phyloP scores from a whole-genome alignment of 2,113 vertebrate genomes.

The Corynorhinus townsendii region DNA sequence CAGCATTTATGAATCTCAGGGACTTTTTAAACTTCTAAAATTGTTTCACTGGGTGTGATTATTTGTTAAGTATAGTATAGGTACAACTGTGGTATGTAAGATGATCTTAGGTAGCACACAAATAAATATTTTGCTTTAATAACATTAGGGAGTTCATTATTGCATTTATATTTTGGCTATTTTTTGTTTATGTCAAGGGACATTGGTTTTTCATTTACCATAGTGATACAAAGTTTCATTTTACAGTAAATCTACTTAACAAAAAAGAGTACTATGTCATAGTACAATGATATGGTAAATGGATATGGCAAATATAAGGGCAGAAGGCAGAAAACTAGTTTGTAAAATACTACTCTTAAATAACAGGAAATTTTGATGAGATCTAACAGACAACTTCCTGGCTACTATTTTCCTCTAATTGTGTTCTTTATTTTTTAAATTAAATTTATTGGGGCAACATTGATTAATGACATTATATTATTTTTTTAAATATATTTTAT shows the following conservation, averaged over 20 bases:
- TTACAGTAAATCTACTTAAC: background rate
- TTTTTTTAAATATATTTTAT: too few species aligned
- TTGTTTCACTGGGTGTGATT: background rate
- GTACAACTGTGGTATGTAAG: too few species aligned
- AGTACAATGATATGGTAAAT: background rate
- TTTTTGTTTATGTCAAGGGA: background rate
- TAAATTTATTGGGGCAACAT: background rate
- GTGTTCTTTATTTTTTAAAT: conserved; percentile 2
- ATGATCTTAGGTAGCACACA: background rate
- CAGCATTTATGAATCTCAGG: conserved; percentile 42
- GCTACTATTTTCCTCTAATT: background rate
- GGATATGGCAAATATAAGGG: background rate
- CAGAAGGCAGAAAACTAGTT: background rate
- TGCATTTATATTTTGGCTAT: background rate
- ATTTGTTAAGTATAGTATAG: background rate
- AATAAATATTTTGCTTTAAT: background rate
- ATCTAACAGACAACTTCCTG: background rate
- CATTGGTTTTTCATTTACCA: background rate
- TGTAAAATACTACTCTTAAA: background rate
- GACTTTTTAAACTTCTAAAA: conserved; percentile 6
- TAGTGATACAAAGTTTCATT: background rate
- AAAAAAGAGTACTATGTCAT: background rate
- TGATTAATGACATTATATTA: background rate
- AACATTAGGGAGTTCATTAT: background rate
- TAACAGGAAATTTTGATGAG: background rate